Conservation (phyloP, 2,797 vertebrate species). For the Anolis apletophallus region DNA sequence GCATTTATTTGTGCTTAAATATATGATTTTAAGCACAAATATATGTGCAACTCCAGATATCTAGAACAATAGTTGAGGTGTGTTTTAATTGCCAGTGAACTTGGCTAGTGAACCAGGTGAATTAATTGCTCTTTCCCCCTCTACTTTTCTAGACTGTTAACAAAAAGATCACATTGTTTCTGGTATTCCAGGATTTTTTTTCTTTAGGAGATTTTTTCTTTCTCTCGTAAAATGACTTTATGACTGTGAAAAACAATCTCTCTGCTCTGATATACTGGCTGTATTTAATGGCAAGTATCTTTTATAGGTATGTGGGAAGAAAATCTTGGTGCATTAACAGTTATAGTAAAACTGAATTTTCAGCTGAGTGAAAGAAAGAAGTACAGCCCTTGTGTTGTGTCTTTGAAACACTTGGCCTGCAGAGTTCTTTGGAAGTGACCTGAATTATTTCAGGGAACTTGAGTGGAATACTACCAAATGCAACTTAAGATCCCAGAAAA, state of each 20-base stretch:
- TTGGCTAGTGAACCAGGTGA: conserved; percentile 45
- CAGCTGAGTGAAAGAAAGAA: conserved; percentile 49
- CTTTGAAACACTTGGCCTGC: conserved; percentile 63
- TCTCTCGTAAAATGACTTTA: conserved; percentile 43
- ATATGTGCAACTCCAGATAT: conserved; percentile 35
- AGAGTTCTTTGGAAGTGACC: conserved; percentile 65
- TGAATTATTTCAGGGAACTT: conserved; percentile 77
- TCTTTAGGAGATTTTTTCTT: not conserved
- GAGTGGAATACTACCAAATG: conserved; percentile 67
- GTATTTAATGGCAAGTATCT: conserved; percentile 29
- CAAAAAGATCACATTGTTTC: conserved; percentile 56
- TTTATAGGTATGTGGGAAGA: conserved; percentile 52
- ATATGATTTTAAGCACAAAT: conserved; percentile 31
- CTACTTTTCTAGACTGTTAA: conserved; percentile 59
- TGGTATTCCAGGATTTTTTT: conserved; percentile 37
- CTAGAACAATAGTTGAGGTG: conserved; percentile 37
- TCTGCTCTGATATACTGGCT: conserved; percentile 61
- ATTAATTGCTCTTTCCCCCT: conserved; percentile 1
- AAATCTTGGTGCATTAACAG: conserved; percentile 42
- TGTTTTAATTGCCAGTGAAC: conserved; percentile 34
- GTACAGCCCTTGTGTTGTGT: conserved; percentile 52
- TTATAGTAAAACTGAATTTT: conserved; percentile 48
- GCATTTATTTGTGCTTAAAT: conserved; percentile 8
- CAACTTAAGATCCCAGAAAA: conserved; percentile 63
- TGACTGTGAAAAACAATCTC: conserved; percentile 58